Conservation (phyloP, 2,888 invertebrate species). For the Drosophila rubida region DNA sequence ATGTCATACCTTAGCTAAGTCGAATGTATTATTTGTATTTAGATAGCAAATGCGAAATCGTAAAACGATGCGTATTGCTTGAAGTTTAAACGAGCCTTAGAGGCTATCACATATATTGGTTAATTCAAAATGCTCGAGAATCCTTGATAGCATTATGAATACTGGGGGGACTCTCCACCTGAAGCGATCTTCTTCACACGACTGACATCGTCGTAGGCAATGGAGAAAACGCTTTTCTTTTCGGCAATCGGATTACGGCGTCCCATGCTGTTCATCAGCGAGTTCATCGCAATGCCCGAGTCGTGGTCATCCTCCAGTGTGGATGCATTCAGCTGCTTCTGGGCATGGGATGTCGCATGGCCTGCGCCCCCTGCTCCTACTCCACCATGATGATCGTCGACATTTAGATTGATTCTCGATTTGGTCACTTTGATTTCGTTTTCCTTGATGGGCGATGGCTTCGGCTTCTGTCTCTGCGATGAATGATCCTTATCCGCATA, state of each 20-base stretch:
- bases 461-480: slow-evolving; percentile 65
- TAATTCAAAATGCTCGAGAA: slow-evolving; percentile 35
- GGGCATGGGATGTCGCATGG: slow-evolving; percentile 72
- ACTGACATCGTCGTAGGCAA: slow-evolving; percentile 94
- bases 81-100: slow-evolving; percentile 67
- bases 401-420: slow-evolving; percentile 79
- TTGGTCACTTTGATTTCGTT: slow-evolving; percentile 84
- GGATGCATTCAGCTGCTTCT: slow-evolving; percentile 87
- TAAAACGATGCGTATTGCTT: slow-evolving; percentile 48
- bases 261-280: slow-evolving; percentile 86
- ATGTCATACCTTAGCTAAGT: slow-evolving; percentile 7
- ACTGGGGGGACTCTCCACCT: slow-evolving; percentile 91
- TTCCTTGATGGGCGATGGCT: slow-evolving; percentile 84
- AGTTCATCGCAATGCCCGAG: slow-evolving; percentile 91
- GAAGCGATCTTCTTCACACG: slow-evolving; percentile 93
- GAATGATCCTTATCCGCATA: slow-evolving; percentile 76
- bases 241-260: slow-evolving; percentile 90
- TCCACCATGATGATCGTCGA: slow-evolving; percentile 77
- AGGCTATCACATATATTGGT: slow-evolving; percentile 75
- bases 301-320: slow-evolving; percentile 90
- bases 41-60: slow-evolving; percentile 22
- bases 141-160: slow-evolving; percentile 77
- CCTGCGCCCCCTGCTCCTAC: background rate
- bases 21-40: slow-evolving; percentile 22
- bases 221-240: slow-evolving; percentile 96